Conservation (phyloP, 2,888 invertebrate species). For the Acanthosepion lycidas region DNA sequence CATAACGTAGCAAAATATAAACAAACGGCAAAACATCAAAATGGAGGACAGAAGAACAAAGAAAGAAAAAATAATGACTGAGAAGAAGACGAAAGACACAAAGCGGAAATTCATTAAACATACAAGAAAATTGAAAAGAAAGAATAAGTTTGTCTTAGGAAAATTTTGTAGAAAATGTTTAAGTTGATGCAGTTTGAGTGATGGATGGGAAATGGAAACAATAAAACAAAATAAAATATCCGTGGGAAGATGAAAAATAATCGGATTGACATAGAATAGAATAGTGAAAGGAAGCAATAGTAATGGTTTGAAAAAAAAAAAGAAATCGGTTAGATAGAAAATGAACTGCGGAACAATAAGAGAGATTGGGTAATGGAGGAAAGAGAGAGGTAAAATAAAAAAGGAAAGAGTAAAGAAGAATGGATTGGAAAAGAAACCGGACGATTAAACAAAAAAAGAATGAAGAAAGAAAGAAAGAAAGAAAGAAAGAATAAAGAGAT, state of each 20-base stretch:
- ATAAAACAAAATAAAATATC: too few relatives aligned
- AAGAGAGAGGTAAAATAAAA: background rate
- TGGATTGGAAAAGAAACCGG: background rate
- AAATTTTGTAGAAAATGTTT: background rate
- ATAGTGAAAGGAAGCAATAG: too few relatives aligned
- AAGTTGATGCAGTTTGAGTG: too few relatives aligned
- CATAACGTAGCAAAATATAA: background rate
- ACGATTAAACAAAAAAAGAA: background rate
- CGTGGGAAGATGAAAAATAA: too few relatives aligned
- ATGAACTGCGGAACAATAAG: too few relatives aligned
- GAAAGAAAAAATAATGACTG: background rate
- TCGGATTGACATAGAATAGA: too few relatives aligned
- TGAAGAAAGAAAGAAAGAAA: fast-evolving
- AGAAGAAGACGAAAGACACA: background rate
- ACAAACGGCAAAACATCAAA: background rate
- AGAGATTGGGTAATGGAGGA: background rate
- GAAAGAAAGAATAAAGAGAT: too few relatives aligned
- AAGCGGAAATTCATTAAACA: background rate
- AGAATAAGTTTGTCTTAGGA: background rate
- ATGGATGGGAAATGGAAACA: too few relatives aligned
- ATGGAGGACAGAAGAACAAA: background rate
- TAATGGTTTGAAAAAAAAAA: too few relatives aligned
- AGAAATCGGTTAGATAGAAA: too few relatives aligned
- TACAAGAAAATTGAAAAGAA: background rate
- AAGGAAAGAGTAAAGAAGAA: background rate